Percentiles rank a stretch among this genome's conserved stretches.
phyloP scores from a whole-genome alignment of 2,113 vertebrate genomes.

The Catharus bicknelli region DNA sequence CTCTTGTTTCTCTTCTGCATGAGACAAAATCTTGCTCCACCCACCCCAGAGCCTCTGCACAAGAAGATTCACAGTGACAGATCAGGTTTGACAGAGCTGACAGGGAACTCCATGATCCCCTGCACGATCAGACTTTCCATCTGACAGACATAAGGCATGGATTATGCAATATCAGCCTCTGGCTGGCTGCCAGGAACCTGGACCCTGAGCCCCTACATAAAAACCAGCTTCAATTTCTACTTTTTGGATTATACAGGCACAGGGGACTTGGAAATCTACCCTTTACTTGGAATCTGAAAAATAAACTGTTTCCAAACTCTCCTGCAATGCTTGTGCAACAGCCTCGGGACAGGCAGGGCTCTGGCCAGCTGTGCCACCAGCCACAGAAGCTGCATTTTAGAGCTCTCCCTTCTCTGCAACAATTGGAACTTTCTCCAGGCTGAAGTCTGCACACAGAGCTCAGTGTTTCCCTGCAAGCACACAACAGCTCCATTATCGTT shows the following conservation, averaged over 20 bases:
- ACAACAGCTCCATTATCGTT: constrained; percentile 70
- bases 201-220: neutral
- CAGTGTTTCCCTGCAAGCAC: constrained; percentile 62
- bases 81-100: neutral
- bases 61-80: neutral
- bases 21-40: neutral
- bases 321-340: constrained; percentile 38
- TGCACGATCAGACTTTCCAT: neutral
- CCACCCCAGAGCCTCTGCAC: neutral
- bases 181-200: neutral
- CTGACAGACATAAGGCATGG: neutral
- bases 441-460: constrained; percentile 61
- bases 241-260: neutral
- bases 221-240: neutral
- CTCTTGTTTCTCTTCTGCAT: neutral
- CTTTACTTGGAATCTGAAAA: constrained; percentile 41
- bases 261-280: neutral
- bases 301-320: constrained; percentile 67
- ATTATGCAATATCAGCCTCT: neutral
- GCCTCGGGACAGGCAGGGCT: constrained; percentile 16
- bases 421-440: constrained; percentile 63
- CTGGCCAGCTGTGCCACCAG: constrained; percentile 58
- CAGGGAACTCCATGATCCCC: neutral
- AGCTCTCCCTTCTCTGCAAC: constrained; percentile 32
- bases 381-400: constrained; percentile 60